Base-by-base conservation (phyloP, 1,140 invertebrate species). In the Micrasema longulum region DNA sequence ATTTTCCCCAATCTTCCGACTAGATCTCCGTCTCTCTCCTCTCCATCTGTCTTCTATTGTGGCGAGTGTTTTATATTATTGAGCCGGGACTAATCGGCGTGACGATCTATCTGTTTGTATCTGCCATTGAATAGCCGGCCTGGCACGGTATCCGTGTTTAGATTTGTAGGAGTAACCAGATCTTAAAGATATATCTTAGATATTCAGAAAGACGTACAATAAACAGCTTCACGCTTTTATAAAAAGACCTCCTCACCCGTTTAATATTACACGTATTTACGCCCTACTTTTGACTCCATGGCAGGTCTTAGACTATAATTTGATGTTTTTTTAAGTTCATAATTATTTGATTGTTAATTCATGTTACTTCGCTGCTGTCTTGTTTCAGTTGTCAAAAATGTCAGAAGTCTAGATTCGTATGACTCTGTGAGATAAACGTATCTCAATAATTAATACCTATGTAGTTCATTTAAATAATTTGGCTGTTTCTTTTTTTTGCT, bases 61-160 rank as follows among this genome's bases (percentile, higher is more conserved):
- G 64, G 20, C 63, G 26, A 43, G 63, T 62, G 41, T 72, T 72
- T 67, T 52, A 52, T 72, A 67, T 72, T 72, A 72, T 72, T 72
- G 71, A 62, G 64, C 43, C 53, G 45, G 64, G 45, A 63, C 71
- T 73, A 65, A 73, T 73, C 71, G 71, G 65, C 71, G 65, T 73
- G 71, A 73, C 65, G 71, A 73, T 69, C 71, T 68, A 18, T 53
- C 48, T 38, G 38, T 63, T 38, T 55, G 50, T 60, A 38, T 50
- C 70, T 11, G 45, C 62, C 69, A 64, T 71, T 71, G 69, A 65
- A 64, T 16, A 18, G 64, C 41, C 47, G 52, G 50, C 16, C 47
- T 36, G 50, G 35, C 65, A 12, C 47, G 63, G 62, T 38, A 68
- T 57, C 65, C 65, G 65, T 57, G 65, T 57, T 53, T 53, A 68